Evolutionary conservation across 1,140 invertebrate species (phyloP).

Genomic region (Musca domestica): DNA sequence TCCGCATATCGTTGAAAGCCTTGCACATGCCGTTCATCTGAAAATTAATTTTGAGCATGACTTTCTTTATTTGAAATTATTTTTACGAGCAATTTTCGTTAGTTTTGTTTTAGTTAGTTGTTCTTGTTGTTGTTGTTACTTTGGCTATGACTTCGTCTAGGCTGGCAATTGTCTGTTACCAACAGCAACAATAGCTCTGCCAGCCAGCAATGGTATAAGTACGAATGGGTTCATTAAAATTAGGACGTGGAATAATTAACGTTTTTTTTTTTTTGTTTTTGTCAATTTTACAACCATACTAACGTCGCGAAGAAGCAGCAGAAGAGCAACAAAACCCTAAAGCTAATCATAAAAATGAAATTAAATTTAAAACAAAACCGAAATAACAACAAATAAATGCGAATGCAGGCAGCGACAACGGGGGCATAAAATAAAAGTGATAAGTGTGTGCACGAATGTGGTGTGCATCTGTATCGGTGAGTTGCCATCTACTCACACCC

Average conservation of each 20-base stretch:
- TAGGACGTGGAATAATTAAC: slow-evolving; percentile 20
- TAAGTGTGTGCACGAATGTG: background rate
- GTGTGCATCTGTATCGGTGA: no score
- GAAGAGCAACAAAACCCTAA: background rate
- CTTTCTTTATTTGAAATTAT: background rate
- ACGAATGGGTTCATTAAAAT: slow-evolving; percentile 1
- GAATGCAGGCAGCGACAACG: background rate
- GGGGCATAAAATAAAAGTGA: background rate
- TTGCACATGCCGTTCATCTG: background rate
- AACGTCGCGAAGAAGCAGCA: no score
- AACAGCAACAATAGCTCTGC: background rate
- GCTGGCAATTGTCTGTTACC: background rate
- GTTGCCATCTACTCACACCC: background rate
- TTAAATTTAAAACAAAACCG: background rate
- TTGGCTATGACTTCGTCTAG: no score
- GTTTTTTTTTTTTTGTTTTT: background rate
- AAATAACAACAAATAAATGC: background rate
- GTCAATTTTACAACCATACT: background rate
- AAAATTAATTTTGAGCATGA: background rate
- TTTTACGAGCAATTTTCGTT: background rate
- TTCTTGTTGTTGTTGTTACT: background rate
- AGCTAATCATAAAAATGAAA: slow-evolving; percentile 2
- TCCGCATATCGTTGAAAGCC: background rate
- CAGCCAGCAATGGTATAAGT: background rate
- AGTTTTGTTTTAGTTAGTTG: background rate